A percentile compares a stretch with the other conserved stretches of the same genome.
Conservation (phyloP, 2,113 vertebrate species). For the Camelus bactrianus region DNA sequence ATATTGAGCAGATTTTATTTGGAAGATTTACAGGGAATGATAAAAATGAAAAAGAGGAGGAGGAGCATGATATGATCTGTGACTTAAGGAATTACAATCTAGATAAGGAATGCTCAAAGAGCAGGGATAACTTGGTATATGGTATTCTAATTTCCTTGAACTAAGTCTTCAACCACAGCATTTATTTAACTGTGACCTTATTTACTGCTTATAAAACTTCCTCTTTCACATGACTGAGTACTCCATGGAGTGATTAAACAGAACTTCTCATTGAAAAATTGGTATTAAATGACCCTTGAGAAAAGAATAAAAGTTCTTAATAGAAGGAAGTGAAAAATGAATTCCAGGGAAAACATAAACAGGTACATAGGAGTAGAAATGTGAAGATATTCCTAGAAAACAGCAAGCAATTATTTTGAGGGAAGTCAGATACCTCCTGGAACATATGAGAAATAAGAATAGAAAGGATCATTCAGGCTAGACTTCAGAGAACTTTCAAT, state of each 20-base stretch:
- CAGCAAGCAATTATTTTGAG: background rate
- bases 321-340: background rate
- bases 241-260: background rate
- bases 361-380: background rate
- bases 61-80: background rate
- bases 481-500: background rate
- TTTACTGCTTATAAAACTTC: slow-evolving; percentile 28
- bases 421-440: background rate
- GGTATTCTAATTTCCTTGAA: background rate
- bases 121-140: background rate
- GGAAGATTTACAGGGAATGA: background rate
- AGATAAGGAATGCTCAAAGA: background rate
- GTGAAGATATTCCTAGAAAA: background rate
- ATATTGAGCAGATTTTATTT: background rate
- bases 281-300: background rate
- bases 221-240: background rate
- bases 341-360: background rate
- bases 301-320: background rate
- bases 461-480: background rate
- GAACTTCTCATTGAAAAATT: slow-evolving; percentile 32
- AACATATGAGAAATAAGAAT: background rate
- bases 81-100: background rate
- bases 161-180: background rate
- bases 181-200: slow-evolving; percentile 6
- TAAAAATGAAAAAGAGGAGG: background rate